Evolutionary conservation across 2,888 invertebrate species (phyloP).

Genomic region (Hirtodrosophila alboralis): DNA sequence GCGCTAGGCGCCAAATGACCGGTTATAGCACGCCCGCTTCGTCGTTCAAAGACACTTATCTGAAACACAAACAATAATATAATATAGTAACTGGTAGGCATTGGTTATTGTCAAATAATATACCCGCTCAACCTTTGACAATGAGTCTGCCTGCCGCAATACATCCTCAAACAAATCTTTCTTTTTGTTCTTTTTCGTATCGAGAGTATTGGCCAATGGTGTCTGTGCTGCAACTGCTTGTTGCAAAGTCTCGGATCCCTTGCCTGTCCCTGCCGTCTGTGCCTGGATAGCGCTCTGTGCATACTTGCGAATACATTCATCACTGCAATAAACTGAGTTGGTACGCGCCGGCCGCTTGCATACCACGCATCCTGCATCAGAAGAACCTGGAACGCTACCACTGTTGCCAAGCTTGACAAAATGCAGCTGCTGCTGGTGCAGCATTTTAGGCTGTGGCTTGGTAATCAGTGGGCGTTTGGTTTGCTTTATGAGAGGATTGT

Average conservation of each 20-base stretch:
- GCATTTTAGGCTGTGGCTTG: constrained; percentile 30
- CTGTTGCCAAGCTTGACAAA: constrained; percentile 57
- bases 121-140: constrained; percentile 82
- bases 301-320: constrained; percentile 93
- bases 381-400: constrained; percentile 25
- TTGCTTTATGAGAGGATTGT: constrained; percentile 15
- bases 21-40: constrained; percentile 89
- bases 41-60: constrained; percentile 93
- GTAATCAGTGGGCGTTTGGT: constrained; percentile 5
- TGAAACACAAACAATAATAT: constrained; percentile 39
- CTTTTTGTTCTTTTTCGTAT: constrained; percentile 81
- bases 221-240: constrained; percentile 17
- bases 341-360: constrained; percentile 90
- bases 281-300: constrained; percentile 87
- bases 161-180: constrained; percentile 83
- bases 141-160: constrained; percentile 77
- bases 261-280: constrained; percentile 40
- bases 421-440: constrained; percentile 66
- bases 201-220: constrained; percentile 41
- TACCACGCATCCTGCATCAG: constrained; percentile 87
- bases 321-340: constrained; percentile 95
- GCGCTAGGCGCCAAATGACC: constrained; percentile 94
- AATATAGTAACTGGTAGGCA: not conserved
- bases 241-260: constrained; percentile 53
- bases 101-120: constrained; percentile 4